Evolutionary conservation across 2,113 vertebrate genomes (phyloP).

Genomic region (Laticauda colubrina): DNA sequence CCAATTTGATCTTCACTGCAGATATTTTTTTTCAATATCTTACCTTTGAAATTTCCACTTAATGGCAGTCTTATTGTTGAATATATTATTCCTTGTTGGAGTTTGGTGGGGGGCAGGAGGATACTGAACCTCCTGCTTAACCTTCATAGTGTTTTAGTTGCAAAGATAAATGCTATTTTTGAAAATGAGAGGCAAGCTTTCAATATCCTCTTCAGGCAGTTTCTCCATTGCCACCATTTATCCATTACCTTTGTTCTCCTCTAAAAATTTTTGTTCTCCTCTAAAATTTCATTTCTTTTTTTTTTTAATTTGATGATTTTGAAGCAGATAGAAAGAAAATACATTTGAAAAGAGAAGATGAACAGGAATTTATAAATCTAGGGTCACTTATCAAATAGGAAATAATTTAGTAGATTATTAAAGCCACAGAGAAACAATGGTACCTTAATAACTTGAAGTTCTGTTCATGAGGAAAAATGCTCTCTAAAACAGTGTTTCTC

Average conservation of each 20-base stretch:
- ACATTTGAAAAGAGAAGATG: background rate
- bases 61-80: background rate
- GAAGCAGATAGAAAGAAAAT: background rate
- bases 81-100: background rate
- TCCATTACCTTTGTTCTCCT: no score
- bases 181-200: background rate
- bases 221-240: background rate
- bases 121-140: background rate
- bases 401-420: background rate
- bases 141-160: background rate
- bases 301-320: background rate
- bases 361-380: background rate
- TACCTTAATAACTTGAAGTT: background rate
- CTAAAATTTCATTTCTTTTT: background rate
- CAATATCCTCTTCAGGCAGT: background rate
- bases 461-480: background rate
- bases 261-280: background rate
- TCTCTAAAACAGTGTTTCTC: background rate
- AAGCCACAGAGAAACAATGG: background rate
- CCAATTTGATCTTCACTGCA: background rate
- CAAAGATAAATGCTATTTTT: background rate
- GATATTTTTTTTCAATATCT: background rate
- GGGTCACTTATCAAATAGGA: background rate
- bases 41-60: background rate
- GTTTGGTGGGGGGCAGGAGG: background rate